Base-by-base conservation (phyloP, 1,140 invertebrate species). In the Conus betulinus region DNA sequence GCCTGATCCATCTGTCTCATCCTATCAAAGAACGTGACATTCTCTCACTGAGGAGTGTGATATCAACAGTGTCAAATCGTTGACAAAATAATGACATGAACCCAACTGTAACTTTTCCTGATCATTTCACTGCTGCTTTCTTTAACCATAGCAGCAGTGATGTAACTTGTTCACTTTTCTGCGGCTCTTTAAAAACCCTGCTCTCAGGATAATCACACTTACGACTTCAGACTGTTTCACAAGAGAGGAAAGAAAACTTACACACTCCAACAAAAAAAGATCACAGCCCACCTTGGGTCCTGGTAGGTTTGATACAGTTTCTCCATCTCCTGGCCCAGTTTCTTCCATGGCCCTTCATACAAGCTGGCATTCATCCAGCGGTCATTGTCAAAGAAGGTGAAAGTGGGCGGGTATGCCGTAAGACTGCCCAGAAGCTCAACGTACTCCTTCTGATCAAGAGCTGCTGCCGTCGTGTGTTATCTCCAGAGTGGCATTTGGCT, bases 351-450 rank as follows among this genome's bases (percentile, higher is more conserved):
- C 8, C 53, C 52, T 51, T 76, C 87, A 55, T 88, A 88, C 57
- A 88, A 57, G 2, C 13, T 25, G 20, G 79, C 79, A 67, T 88
- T 83, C 87, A 88, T 88, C 87, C 87, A 88, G 57, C n/a, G 55
- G 3, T 83, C 27, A 15, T 67, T 25, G 11, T 63, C 5, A 25
- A 71, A 57, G 27, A 88, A n/a, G 4, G 20, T 76, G 57, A 88
- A n/a, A n/a, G 78, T 67, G 6, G 87, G 87, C 3, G 55, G 52
- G 51, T 82, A 55, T 5, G 23, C 13, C 0, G 5, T n/a, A 5
- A 87, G 51, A 52, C 74, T 78, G 67, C 1, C 1, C 5, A 87
- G 17, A 53, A 87, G 85, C 15, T 53, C 17, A 78, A 10, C 79
- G 74, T 25, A 87, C 60, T 87, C 85, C 15, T 13, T 17, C 25